phyloP scores from a whole-genome alignment of 2,113 vertebrate species.

The Malurus alboscapulatus region DNA sequence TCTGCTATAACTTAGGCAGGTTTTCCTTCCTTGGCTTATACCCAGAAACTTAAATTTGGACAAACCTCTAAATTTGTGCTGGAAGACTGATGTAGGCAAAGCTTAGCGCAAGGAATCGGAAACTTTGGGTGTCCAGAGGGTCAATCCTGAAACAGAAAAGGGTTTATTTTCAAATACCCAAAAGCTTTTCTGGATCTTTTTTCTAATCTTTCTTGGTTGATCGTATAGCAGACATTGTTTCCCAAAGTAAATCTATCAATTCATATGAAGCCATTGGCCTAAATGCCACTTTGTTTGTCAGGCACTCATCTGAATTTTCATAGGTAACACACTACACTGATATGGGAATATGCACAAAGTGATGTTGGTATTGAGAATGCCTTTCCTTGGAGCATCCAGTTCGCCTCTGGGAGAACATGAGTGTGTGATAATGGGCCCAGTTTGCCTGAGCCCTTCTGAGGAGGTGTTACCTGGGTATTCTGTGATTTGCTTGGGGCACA shows the following conservation, averaged over 20 bases:
- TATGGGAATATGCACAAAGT: not conserved
- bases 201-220: not conserved
- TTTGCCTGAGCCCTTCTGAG: not conserved
- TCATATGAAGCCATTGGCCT: not conserved
- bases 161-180: not conserved
- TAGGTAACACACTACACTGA: not conserved
- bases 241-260: not conserved
- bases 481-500: not conserved
- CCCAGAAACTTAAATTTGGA: not conserved
- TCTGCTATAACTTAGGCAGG: not conserved
- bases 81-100: not conserved
- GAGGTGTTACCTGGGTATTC: not conserved
- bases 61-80: not conserved
- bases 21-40: not conserved
- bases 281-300: not conserved
- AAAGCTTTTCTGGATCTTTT: not conserved
- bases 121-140: not conserved
- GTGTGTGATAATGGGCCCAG: not conserved
- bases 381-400: not conserved
- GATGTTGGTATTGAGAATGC: not conserved
- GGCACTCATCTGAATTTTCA: not conserved
- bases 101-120: not conserved
- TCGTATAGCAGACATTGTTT: not conserved
- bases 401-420: accelerated
- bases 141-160: not conserved